These are phyloP conservation scores for Mesocentrotus franciscanus DNA, from an alignment of 53 echinoderm and acorn worm genomes.

Conservation along the genomic window DNA sequence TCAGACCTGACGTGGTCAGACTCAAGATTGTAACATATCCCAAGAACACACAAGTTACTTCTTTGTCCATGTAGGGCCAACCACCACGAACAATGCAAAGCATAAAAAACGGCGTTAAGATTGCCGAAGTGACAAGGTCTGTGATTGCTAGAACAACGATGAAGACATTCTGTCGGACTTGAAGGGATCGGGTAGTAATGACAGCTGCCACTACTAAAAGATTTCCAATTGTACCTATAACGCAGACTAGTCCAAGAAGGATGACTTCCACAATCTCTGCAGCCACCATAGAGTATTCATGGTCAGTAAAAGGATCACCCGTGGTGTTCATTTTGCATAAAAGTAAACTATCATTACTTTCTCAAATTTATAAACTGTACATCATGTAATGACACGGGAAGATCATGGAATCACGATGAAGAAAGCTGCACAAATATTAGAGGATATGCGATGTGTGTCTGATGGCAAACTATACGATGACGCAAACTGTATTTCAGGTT, in stretches of 20 bases:
- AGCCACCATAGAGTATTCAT: not conserved
- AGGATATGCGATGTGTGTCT: not conserved
- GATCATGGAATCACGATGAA: not conserved
- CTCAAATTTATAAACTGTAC: not conserved
- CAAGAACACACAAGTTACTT: constrained; percentile 54
- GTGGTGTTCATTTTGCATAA: constrained; percentile 27
- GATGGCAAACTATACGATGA: too few species aligned
- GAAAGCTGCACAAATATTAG: not conserved
- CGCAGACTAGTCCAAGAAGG: constrained; percentile 62
- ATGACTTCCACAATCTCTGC: constrained; percentile 60
- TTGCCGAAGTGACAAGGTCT: constrained; percentile 70
- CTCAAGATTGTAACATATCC: constrained; percentile 78
- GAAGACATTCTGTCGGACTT: constrained; percentile 74
- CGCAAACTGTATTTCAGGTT: too few species aligned
- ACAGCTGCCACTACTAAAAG: constrained; percentile 77
- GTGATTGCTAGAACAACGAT: constrained; percentile 74
- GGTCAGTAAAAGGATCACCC: not conserved
- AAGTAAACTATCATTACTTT: not conserved
- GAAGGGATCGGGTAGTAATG: constrained; percentile 67
- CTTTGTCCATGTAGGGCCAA: constrained; percentile 64
- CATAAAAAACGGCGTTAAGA: constrained; percentile 77
- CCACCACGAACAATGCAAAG: constrained; percentile 59
- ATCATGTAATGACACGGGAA: not conserved
- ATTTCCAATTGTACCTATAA: constrained; percentile 79
- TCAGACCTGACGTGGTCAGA: constrained; percentile 68